These are phyloP conservation scores for Nasua narica DNA, from an alignment of 2,797 vertebrate genomes.

Conservation along the genomic window DNA sequence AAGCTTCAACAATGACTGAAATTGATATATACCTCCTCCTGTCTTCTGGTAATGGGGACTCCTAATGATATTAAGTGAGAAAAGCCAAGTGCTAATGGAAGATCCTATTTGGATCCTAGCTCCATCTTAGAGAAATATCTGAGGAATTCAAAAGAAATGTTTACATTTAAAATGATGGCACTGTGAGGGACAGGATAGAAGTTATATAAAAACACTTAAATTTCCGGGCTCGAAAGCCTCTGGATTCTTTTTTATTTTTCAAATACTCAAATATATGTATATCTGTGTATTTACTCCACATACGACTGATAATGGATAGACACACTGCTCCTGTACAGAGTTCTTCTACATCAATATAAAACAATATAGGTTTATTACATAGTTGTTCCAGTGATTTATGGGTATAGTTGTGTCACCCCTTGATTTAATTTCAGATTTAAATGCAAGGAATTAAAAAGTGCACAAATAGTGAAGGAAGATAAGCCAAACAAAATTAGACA, in stretches of 20 bases:
- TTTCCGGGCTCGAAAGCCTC: neutral
- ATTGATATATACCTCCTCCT: neutral
- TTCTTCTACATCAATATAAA: neutral
- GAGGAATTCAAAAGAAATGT: neutral
- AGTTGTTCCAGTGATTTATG: neutral
- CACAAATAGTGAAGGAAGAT: neutral
- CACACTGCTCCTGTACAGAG: neutral
- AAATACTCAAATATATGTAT: neutral
- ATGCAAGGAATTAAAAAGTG: neutral
- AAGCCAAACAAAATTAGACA: neutral
- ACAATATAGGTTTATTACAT: neutral
- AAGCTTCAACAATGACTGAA: neutral
- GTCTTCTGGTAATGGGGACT: neutral
- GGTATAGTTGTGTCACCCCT: neutral
- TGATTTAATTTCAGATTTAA: constrained; percentile 27
- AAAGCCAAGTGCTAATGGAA: neutral
- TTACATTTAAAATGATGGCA: neutral
- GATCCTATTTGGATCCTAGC: neutral
- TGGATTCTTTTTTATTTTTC: neutral
- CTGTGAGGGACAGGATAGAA: neutral
- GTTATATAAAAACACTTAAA: neutral
- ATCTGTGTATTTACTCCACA: neutral
- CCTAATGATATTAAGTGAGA: neutral
- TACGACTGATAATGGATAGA: neutral
- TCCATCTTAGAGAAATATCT: neutral